These are phyloP conservation scores for Rhynchomys soricoides DNA, from an alignment of 2,113 vertebrate genomes.

Conservation along the genomic window DNA sequence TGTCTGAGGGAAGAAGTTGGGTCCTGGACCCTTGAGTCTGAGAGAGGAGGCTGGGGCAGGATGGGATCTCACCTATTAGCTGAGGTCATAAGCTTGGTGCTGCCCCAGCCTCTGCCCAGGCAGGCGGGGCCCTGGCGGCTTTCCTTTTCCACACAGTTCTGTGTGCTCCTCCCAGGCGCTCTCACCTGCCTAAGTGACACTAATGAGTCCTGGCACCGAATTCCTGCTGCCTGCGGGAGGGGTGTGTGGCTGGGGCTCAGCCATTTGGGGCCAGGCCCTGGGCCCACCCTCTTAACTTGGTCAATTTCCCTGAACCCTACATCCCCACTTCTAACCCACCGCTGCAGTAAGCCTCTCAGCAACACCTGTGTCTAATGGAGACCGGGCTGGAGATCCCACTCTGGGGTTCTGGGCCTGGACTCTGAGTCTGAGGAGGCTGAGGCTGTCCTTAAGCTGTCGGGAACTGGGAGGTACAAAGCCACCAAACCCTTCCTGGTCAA, in stretches of 20 bases:
- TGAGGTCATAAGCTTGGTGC: neutral
- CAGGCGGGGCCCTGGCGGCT: conserved; percentile 54
- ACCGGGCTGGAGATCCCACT: neutral
- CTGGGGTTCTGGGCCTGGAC: neutral
- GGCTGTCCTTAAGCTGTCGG: neutral
- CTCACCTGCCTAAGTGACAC: conserved; percentile 66
- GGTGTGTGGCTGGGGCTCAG: neutral
- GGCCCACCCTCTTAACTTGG: neutral
- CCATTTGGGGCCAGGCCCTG: neutral
- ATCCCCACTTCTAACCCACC: neutral
- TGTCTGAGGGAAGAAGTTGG: neutral
- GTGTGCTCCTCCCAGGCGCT: conserved; percentile 68
- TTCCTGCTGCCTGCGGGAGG: conserved; percentile 16
- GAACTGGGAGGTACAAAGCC: conserved; percentile 32
- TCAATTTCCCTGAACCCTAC: neutral
- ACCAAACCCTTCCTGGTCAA: conserved; percentile 73
- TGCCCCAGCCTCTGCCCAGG: conserved; percentile 46
- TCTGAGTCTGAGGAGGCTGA: no score
- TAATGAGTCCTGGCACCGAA: conserved; percentile 60
- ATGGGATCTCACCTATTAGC: neutral
- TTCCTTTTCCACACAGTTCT: conserved; percentile 10
- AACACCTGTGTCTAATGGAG: neutral
- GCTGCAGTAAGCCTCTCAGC: neutral
- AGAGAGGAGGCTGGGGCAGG: neutral
- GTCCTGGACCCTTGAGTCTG: neutral